Conservation (phyloP, 1,140 invertebrate genomes). For the Parapsyche elsis region DNA sequence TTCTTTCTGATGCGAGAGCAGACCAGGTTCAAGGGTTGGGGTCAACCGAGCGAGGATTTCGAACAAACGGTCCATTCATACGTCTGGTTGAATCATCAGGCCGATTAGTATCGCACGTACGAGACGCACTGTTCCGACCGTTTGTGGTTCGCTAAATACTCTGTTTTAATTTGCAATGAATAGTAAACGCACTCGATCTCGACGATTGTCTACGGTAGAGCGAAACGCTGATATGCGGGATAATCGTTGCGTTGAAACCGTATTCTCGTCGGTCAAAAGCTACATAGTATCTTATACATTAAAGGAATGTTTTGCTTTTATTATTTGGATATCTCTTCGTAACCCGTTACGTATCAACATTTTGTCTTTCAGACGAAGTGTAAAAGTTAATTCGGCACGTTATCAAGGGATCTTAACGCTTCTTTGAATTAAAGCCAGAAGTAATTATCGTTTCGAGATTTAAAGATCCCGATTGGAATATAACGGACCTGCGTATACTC, state of each 20-base stretch:
- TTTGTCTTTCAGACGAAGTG: slow-evolving; percentile 4
- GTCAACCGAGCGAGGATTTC: slow-evolving; percentile 15
- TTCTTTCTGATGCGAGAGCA: slow-evolving; percentile 3
- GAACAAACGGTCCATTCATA: slow-evolving; percentile 42
- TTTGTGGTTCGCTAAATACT: slow-evolving; percentile 8
- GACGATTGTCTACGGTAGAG: background rate
- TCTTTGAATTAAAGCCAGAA: background rate
- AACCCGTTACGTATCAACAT: background rate
- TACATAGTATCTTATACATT: background rate
- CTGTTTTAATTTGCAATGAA: background rate
- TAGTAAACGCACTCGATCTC: background rate
- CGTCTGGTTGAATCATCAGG: background rate
- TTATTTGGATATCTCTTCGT: background rate
- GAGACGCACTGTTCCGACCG: background rate
- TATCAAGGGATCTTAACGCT: slow-evolving; percentile 19
- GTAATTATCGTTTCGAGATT: slow-evolving; percentile 18
- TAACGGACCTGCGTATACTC: too few species aligned
- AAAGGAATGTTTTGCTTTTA: background rate
- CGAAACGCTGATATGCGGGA: background rate
- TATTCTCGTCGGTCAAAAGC: too few species aligned
- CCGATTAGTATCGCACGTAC: background rate
- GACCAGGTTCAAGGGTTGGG: slow-evolving; percentile 43
- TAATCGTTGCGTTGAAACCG: background rate
- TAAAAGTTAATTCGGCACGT: slow-evolving; percentile 10
- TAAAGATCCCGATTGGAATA: too few species aligned